Conservation (phyloP, 1,140 invertebrate species). For the Drosophila leontia region DNA sequence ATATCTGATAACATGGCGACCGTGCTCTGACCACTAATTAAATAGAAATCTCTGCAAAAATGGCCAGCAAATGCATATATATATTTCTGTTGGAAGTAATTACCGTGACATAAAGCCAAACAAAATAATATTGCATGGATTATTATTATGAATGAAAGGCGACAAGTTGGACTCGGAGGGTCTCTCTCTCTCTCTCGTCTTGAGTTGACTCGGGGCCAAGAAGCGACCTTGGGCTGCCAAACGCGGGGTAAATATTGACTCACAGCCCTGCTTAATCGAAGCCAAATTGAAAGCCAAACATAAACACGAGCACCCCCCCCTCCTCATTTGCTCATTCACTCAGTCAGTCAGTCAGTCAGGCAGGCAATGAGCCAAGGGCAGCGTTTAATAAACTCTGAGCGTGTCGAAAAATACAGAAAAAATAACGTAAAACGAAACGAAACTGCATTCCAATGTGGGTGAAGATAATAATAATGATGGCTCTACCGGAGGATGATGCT, state of each 20-base stretch:
- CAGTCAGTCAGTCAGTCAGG: slow-evolving; percentile 15
- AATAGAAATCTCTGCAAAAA: slow-evolving; percentile 16
- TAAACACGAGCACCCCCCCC: slow-evolving; percentile 2
- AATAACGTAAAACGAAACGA: slow-evolving; percentile 15
- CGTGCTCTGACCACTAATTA: slow-evolving; percentile 8
- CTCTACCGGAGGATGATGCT: slow-evolving; percentile 5
- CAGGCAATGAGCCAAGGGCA: slow-evolving; percentile 45
- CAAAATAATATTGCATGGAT: slow-evolving; percentile 2
- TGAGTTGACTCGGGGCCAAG: slow-evolving; percentile 31
- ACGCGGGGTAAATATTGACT: slow-evolving; percentile 35
- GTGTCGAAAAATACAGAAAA: slow-evolving; percentile 21
- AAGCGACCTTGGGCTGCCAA: slow-evolving; percentile 34
- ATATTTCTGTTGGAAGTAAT: not conserved
- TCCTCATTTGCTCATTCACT: slow-evolving; percentile 9
- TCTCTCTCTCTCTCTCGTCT: not conserved
- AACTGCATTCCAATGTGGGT: slow-evolving; percentile 52
- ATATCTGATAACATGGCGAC: not conserved
- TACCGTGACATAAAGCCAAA: slow-evolving; percentile 11
- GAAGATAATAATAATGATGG: slow-evolving; percentile 33
- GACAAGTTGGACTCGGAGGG: slow-evolving; percentile 22
- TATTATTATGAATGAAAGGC: slow-evolving; percentile 15
- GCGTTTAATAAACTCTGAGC: slow-evolving; percentile 46
- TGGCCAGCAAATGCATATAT: slow-evolving; percentile 3
- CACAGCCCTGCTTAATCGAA: slow-evolving; percentile 42
- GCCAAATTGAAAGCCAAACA: slow-evolving; percentile 51